These are phyloP conservation scores for Girardinus metallicus DNA, from an alignment of 2,797 vertebrate genomes.

Conservation along the genomic window DNA sequence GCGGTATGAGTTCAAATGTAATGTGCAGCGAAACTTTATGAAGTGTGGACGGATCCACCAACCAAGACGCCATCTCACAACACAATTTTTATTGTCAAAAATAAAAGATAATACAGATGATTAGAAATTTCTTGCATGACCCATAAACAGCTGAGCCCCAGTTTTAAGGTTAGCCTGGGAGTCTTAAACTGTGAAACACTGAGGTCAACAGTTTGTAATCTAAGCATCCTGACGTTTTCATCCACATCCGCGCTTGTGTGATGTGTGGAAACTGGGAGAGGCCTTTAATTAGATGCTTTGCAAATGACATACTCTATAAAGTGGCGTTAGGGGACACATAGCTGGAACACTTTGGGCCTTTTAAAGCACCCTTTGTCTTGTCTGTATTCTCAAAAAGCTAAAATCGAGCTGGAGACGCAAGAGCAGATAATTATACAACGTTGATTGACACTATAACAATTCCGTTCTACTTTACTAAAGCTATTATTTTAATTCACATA, in stretches of 20 bases:
- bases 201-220: slow-evolving; percentile 27
- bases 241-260: slow-evolving; percentile 45
- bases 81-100: neutral
- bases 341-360: slow-evolving; percentile 11
- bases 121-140: neutral
- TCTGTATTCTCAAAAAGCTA: neutral
- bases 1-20: neutral
- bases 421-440: neutral
- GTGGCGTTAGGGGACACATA: slow-evolving; percentile 16
- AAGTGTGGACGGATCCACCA: neutral
- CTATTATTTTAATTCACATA: neutral
- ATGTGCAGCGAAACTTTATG: neutral
- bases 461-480: neutral
- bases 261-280: slow-evolving; percentile 58
- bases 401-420: neutral
- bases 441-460: neutral
- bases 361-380: neutral
- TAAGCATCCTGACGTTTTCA: slow-evolving; percentile 33
- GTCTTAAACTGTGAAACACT: neutral
- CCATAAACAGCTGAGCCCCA: neutral
- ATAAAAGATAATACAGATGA: neutral
- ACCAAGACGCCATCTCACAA: neutral
- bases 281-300: slow-evolving; percentile 53
- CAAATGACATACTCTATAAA: slow-evolving; percentile 55
- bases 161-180: neutral